Conservation (phyloP, 64 coral and sea anemone species). For the Actinia equina region DNA sequence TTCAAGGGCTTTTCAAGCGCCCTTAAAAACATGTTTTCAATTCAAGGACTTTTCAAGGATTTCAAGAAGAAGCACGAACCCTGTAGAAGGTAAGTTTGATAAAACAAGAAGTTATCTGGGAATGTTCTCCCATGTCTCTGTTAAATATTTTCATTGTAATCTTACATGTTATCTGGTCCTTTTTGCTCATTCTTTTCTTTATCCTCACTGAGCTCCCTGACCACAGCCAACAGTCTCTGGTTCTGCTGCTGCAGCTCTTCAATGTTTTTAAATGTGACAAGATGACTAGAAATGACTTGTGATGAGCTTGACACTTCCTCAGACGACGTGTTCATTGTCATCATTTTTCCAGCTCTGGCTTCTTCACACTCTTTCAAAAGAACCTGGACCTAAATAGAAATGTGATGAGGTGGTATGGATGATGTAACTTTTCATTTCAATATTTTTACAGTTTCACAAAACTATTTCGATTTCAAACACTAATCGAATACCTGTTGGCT, state of each 20-base stretch:
- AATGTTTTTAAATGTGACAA: slow-evolving; percentile 95
- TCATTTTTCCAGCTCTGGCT: slow-evolving; percentile 73
- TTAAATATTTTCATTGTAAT: not conserved
- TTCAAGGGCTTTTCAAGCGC: too few species aligned
- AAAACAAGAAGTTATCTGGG: too few species aligned
- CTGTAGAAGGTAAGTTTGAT: too few species aligned
- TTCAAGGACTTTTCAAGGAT: too few species aligned
- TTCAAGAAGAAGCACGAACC: too few species aligned
- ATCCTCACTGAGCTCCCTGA: slow-evolving; percentile 89
- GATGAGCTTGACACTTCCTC: slow-evolving; percentile 95
- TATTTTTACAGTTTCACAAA: too few species aligned
- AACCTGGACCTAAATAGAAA: slow-evolving; percentile 69
- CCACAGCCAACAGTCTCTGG: slow-evolving; percentile 79
- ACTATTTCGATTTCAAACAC: too few species aligned
- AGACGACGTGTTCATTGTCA: slow-evolving; percentile 39
- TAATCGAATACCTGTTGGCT: slow-evolving; percentile 69
- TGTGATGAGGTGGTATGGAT: not conserved
- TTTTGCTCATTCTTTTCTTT: slow-evolving; percentile 81
- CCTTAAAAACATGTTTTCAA: too few species aligned
- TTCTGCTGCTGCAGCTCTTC: slow-evolving; percentile 98
- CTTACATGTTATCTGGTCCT: slow-evolving; percentile 55
- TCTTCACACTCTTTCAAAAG: slow-evolving; percentile 96
- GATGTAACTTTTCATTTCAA: too few species aligned
- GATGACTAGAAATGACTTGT: slow-evolving; percentile 88
- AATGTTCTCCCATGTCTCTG: too few species aligned